Conservation (phyloP, 2,797 vertebrate genomes). For the Hoplostethus atlanticus region DNA sequence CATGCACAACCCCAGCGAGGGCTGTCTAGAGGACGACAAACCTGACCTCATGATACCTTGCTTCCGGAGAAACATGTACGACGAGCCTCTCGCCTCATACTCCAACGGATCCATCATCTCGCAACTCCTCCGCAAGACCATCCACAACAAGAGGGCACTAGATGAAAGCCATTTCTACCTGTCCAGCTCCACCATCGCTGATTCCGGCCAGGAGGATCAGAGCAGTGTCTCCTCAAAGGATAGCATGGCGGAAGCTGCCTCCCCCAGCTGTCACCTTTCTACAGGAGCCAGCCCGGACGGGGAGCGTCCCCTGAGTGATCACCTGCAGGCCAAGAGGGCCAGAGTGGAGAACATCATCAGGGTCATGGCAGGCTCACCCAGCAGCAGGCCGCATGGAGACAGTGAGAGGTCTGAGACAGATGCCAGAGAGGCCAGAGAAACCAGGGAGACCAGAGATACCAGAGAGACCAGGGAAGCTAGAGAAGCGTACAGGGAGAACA, state of each 20-base stretch:
- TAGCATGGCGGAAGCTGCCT: conserved; percentile 69
- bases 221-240: conserved; percentile 78
- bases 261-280: conserved; percentile 66
- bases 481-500: conserved; percentile 83
- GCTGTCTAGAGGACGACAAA: conserved; percentile 80
- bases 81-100: conserved; percentile 79
- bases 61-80: conserved; percentile 82
- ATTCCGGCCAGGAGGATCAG: conserved; percentile 79
- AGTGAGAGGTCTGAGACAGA: conserved; percentile 67
- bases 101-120: conserved; percentile 84
- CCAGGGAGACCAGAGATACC: conserved; percentile 70
- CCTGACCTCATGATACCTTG: conserved; percentile 78
- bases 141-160: conserved; percentile 78
- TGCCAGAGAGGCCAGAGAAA: conserved; percentile 52
- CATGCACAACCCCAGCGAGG: conserved; percentile 73
- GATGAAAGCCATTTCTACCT: conserved; percentile 82
- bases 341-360: conserved; percentile 94
- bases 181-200: conserved; percentile 68
- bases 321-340: conserved; percentile 91
- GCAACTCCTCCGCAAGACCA: conserved; percentile 84
- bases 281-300: conserved; percentile 68
- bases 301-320: conserved; percentile 82
- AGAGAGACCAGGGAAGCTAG: conserved; percentile 73
- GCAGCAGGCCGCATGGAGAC: conserved; percentile 68
- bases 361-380: conserved; percentile 90